Evolutionary conservation across 2,888 invertebrate genomes (phyloP).

Genomic region (Andricus curvator): DNA sequence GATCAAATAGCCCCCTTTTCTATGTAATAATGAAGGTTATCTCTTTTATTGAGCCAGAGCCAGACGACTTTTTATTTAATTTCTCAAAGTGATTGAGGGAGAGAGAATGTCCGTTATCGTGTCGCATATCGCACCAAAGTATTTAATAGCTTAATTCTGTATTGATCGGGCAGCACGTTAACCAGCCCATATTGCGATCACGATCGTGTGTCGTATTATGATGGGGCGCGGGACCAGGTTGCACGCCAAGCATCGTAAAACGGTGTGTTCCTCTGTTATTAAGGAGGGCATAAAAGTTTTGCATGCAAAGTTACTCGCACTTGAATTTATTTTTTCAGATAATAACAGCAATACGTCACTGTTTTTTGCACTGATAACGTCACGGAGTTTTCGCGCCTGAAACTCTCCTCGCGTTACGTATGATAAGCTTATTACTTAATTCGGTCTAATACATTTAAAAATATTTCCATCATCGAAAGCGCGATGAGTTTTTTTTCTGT

Average conservation of each 20-base stretch:
- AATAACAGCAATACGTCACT: conserved; percentile 34
- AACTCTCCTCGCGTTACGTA: neutral
- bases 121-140: conserved; percentile 56
- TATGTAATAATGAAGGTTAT: neutral
- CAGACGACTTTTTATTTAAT: neutral
- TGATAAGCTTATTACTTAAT: conserved; percentile 8
- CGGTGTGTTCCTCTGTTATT: conserved; percentile 47
- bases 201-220: conserved; percentile 55
- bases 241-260: conserved; percentile 57
- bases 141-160: conserved; percentile 70
- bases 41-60: neutral
- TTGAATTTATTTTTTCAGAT: conserved; percentile 50
- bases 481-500: no score
- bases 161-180: conserved; percentile 62
- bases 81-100: conserved; percentile 1
- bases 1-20: neutral
- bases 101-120: conserved; percentile 51
- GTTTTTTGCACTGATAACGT: conserved; percentile 25
- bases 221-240: conserved; percentile 49
- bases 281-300: conserved; percentile 48
- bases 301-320: conserved; percentile 51
- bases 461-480: neutral
- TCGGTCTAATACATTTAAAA: neutral
- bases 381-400: conserved; percentile 14
- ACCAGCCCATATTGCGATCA: conserved; percentile 54